phyloP scores from a whole-genome alignment of 2,888 invertebrate species.

The Mellilla xanthometata region DNA sequence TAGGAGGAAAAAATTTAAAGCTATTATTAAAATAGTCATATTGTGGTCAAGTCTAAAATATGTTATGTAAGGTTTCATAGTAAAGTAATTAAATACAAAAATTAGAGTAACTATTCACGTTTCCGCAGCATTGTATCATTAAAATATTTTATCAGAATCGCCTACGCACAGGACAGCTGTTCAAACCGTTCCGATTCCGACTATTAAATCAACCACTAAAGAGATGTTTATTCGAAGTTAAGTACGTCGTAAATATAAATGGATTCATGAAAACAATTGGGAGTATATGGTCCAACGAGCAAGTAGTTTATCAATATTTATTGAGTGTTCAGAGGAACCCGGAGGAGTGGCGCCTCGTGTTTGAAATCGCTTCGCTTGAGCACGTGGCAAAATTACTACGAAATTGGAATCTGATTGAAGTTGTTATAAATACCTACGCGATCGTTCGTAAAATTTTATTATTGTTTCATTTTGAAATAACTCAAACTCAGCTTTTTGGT shows the following conservation, averaged over 20 bases:
- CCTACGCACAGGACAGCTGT: conserved; percentile 10
- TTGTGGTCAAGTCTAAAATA: no score
- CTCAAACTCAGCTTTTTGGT: no score
- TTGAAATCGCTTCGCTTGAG: background rate
- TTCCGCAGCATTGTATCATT: conserved; percentile 1
- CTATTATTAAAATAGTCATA: no score
- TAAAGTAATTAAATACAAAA: background rate
- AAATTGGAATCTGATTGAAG: background rate
- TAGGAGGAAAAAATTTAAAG: no score
- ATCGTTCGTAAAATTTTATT: no score
- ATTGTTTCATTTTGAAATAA: no score
- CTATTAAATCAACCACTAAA: conserved; percentile 30
- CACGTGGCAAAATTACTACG: background rate
- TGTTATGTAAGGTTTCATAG: no score
- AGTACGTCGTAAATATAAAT: conserved; percentile 41
- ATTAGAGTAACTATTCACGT: background rate
- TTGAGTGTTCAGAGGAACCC: conserved; percentile 23
- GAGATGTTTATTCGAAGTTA: conserved; percentile 32
- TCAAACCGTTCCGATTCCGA: conserved; percentile 19
- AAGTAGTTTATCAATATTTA: conserved; percentile 40
- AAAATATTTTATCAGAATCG: conserved; percentile 5
- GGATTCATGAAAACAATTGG: conserved; percentile 37
- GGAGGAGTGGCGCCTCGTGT: conserved; percentile 7
- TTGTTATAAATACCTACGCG: no score
- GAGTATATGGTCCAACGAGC: conserved; percentile 31